Evolutionary conservation across 2,797 vertebrate genomes (phyloP).

Genomic region (Coreius guichenoti): DNA sequence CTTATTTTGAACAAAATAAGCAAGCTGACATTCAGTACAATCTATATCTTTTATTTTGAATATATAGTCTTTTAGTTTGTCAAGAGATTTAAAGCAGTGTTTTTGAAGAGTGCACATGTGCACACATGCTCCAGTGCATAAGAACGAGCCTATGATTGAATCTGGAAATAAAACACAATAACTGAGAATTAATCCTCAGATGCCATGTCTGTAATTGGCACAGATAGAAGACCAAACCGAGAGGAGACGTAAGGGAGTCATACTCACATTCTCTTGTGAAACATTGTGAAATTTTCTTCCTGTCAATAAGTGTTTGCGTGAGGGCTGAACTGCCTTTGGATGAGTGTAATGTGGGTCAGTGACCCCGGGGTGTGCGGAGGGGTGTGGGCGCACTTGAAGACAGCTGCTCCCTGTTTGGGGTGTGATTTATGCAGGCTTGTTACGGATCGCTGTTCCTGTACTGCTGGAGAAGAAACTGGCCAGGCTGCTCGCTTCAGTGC

Average conservation of each 20-base stretch:
- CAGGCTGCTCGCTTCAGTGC: conserved; percentile 25
- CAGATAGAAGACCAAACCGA: neutral
- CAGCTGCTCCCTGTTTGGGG: conserved; percentile 64
- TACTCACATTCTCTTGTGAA: neutral
- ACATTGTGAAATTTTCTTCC: neutral
- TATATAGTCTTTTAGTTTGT: too few species aligned
- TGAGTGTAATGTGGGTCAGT: conserved; percentile 41
- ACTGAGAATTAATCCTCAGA: too few species aligned
- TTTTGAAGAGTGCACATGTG: too few species aligned
- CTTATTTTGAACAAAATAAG: too few species aligned
- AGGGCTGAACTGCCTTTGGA: conserved; percentile 23
- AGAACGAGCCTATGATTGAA: too few species aligned
- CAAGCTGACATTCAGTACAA: too few species aligned
- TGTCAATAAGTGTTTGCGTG: neutral
- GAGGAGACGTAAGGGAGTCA: neutral
- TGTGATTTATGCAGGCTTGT: conserved; percentile 63
- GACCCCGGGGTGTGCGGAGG: conserved; percentile 36
- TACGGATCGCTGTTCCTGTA: conserved; percentile 56
- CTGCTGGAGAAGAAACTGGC: conserved; percentile 47
- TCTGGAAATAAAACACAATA: too few species aligned
- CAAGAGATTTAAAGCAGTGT: too few species aligned
- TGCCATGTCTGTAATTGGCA: too few species aligned
- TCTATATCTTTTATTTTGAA: too few species aligned
- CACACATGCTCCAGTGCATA: too few species aligned
- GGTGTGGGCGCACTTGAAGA: conserved; percentile 41